A percentile compares a stretch with the other conserved stretches of the same genome.
These are phyloP conservation scores for Oceanites oceanicus DNA, from an alignment of 2,113 vertebrate genomes.

Conservation along the genomic window DNA sequence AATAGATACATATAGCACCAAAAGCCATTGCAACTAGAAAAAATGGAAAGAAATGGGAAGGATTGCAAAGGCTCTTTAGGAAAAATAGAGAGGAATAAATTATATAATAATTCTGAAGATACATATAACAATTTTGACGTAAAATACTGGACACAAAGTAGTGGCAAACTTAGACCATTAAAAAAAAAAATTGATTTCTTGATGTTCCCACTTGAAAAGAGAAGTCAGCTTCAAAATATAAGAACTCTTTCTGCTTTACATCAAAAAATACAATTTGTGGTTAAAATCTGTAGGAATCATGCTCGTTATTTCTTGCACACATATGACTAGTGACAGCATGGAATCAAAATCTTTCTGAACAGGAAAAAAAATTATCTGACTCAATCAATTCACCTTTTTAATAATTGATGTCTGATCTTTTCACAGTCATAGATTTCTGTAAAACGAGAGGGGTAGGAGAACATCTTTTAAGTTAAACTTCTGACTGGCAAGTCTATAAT, in stretches of 20 bases:
- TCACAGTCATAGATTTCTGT: background rate
- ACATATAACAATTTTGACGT: background rate
- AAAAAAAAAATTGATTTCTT: background rate
- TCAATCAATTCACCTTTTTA: background rate
- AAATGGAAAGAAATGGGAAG: background rate
- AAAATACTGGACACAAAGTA: background rate
- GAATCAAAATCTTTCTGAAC: background rate
- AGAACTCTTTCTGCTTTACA: background rate
- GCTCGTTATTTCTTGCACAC: background rate
- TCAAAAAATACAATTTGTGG: background rate
- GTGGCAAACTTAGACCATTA: background rate
- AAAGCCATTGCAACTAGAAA: background rate
- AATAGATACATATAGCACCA: background rate
- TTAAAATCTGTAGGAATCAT: background rate
- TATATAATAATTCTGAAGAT: background rate
- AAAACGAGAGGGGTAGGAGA: background rate
- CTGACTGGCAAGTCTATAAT: background rate
- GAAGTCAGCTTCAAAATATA: background rate
- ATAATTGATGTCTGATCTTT: background rate
- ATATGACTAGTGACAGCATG: background rate
- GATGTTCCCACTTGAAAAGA: background rate
- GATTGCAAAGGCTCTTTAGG: background rate
- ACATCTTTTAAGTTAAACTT: background rate
- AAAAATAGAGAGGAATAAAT: background rate
- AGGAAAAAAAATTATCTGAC: background rate